Evolutionary conservation across 2,113 vertebrate species (phyloP).

Genomic region (Ammodramus savannarum): DNA sequence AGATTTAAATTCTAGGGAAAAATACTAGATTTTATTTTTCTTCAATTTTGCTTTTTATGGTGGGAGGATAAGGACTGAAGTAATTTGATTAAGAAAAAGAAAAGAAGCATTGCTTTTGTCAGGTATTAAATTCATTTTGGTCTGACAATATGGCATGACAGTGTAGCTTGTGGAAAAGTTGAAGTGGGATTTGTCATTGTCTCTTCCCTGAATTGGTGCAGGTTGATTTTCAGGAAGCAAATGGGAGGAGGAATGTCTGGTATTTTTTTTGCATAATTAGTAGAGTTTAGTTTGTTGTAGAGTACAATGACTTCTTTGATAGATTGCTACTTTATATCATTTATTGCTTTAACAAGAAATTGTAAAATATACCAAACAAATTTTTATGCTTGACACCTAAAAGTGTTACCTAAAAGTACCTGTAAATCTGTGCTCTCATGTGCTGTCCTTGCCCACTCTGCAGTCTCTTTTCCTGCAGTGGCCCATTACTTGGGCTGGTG

Average conservation of each 20-base stretch:
- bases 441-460: neutral
- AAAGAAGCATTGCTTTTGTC: neutral
- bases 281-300: neutral
- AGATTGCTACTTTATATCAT: neutral
- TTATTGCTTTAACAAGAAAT: neutral
- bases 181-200: neutral
- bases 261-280: neutral
- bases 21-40: neutral
- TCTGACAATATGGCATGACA: neutral
- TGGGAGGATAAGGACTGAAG: neutral
- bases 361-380: neutral
- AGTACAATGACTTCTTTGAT: neutral
- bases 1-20: neutral
- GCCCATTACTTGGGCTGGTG: neutral
- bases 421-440: neutral
- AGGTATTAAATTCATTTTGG: neutral
- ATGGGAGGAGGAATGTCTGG: neutral
- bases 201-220: neutral
- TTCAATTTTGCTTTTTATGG: neutral
- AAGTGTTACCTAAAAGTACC: neutral
- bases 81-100: neutral
- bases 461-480: neutral
- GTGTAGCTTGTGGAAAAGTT: neutral
- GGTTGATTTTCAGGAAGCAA: neutral
- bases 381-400: neutral